Percentiles rank a stretch among this genome's conserved stretches.
Conservation (phyloP, 2,797 vertebrate species). For the Clarias pachynema region DNA sequence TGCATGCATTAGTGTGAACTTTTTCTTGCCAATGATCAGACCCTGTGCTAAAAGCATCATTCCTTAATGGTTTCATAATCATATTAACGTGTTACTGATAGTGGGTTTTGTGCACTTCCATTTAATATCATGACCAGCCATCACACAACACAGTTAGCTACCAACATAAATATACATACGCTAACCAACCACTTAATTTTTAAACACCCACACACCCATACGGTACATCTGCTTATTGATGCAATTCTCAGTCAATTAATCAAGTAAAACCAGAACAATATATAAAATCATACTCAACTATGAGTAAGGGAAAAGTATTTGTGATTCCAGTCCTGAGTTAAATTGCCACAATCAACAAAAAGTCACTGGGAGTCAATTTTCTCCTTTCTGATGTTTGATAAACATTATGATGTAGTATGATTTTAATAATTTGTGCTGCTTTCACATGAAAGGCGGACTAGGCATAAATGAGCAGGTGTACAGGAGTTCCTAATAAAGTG, state of each 20-base stretch:
- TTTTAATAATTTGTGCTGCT: not conserved
- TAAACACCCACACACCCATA: not conserved
- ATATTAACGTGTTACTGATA: not conserved
- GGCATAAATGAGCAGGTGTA: not conserved
- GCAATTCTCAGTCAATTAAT: not conserved
- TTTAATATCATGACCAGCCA: not conserved
- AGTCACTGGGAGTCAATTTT: not conserved
- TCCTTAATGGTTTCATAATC: not conserved
- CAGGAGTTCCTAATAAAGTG: not conserved
- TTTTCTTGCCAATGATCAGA: not conserved
- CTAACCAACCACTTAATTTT: not conserved
- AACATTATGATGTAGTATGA: not conserved
- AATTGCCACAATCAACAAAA: too few species aligned
- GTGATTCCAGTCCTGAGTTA: too few species aligned
- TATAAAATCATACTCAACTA: not conserved
- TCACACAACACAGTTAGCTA: not conserved
- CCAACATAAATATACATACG: not conserved
- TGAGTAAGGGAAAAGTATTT: too few species aligned
- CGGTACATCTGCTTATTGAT: not conserved
- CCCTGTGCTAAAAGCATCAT: not conserved
- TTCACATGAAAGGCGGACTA: not conserved
- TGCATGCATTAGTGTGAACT: not conserved
- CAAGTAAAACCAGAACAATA: not conserved
- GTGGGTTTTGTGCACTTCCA: not conserved
- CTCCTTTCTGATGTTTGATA: not conserved